These are phyloP conservation scores for Psephotus haematonotus DNA, from an alignment of 2,113 vertebrate genomes.

Conservation along the genomic window DNA sequence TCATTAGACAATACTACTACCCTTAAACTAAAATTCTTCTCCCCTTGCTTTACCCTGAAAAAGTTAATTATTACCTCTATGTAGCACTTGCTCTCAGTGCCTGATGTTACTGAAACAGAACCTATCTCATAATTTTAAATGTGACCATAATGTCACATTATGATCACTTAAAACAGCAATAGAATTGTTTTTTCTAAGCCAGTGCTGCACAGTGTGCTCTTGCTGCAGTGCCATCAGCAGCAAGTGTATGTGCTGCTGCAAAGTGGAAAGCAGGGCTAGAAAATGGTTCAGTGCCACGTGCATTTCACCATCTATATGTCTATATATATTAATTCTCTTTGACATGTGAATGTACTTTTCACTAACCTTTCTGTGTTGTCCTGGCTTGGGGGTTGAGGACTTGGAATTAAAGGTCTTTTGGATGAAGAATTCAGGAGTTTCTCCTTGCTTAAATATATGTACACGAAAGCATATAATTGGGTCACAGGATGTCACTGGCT, in stretches of 20 bases:
- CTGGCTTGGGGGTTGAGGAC: neutral
- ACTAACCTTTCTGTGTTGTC: neutral
- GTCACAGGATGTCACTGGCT: neutral
- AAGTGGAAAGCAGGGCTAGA: neutral
- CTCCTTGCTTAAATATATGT: neutral
- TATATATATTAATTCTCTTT: neutral
- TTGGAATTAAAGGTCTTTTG: neutral
- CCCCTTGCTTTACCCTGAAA: neutral
- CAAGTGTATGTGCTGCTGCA: neutral
- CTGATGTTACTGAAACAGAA: neutral
- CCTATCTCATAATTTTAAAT: neutral
- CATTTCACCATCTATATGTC: neutral
- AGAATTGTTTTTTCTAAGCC: neutral
- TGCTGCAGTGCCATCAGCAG: neutral
- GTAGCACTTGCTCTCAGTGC: neutral
- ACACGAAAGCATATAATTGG: neutral
- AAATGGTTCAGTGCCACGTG: neutral
- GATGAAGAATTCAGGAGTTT: neutral
- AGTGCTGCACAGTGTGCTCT: neutral
- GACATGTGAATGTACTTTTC: neutral
- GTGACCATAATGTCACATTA: neutral
- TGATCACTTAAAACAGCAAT: neutral
- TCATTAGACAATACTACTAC: neutral
- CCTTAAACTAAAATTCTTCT: neutral
- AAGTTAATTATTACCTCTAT: neutral